Evolutionary conservation across 2,888 invertebrate species (phyloP), one percentile per base, ranked within the genome.

Genomic region (Euspilapteryx auroguttella): DNA sequence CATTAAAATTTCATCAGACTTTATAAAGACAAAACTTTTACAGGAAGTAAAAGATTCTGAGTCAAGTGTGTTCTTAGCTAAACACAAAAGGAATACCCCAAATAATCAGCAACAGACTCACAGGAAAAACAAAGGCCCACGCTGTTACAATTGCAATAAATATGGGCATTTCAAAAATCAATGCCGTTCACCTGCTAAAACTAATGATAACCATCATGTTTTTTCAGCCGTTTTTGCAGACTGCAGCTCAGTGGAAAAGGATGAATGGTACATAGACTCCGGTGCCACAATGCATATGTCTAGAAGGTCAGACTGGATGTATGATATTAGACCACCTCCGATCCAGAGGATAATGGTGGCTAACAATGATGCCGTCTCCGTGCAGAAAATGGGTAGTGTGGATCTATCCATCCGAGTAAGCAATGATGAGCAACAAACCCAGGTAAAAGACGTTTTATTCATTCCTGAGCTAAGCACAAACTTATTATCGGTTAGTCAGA

Each of bases 201-300:
- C 5, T 5, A 17, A 5, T 17, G 17, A 6, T 8, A 17, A 11
- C 25, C 10, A 15, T 26, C 4, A 14, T 34, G 32, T 10, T 27
- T 35, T 31, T 33, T 20, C 29, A 29, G 37, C 38, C 12, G 20
- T 32, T 28, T 37, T 40, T 33, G 38, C 34, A 17, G 17, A 5
- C 5, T 6, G 17, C 17, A 22, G n/a, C n/a, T 5, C n/a, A 8
- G 4, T 22, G 11, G n/a, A 21, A 13, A 27, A 26, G 22, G 5
- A 4, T 3, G 12, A 21, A 2, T 38, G 34, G 34, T 39, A 34
- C 22, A 28, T 44, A 1, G 40, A 42, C 25, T 42, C 42, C 1
- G 41, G 39, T 1, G 40, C 42, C 0, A 28, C 40, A 5, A 33
- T 33, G 34, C 42, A 44, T 12, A 41, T 42, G 38, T 27, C 37